A percentile compares a stretch with the other conserved stretches of the same genome.
Evolutionary conservation across 2,113 vertebrate genomes (phyloP).

Genomic region (Mirza zaza): DNA sequence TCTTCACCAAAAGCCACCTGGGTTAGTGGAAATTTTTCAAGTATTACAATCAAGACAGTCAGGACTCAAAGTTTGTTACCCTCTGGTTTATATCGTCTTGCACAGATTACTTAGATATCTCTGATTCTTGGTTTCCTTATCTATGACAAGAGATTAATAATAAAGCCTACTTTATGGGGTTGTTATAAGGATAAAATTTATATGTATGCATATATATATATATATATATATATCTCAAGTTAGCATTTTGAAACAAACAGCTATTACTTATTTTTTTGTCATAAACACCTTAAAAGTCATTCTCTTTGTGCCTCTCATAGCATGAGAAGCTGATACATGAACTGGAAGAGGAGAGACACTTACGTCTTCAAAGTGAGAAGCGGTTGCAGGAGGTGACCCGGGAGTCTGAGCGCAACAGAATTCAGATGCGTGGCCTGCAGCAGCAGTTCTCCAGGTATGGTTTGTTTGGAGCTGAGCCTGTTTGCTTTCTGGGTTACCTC

Average conservation of each 20-base stretch:
- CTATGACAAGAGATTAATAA: conserved; percentile 22
- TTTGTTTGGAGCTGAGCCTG: rapidly evolving
- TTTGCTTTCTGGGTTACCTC: no score
- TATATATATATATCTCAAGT: background rate
- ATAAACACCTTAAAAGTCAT: background rate
- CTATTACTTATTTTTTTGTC: background rate
- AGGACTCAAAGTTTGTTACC: conserved; percentile 1
- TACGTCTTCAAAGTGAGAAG: conserved; percentile 93
- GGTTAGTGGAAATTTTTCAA: conserved; percentile 30
- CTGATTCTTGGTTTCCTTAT: conserved; percentile 8
- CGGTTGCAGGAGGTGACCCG: conserved; percentile 90
- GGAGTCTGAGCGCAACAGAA: conserved; percentile 89
- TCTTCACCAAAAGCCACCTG: background rate
- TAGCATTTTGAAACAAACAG: background rate
- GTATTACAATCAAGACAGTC: background rate
- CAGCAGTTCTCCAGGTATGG: conserved; percentile 92
- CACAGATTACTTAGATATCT: background rate
- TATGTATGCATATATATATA: background rate
- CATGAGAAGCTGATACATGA: conserved; percentile 95
- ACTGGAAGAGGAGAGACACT: conserved; percentile 93
- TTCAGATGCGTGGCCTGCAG: conserved; percentile 92
- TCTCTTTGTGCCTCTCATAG: conserved; percentile 79
- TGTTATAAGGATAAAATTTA: background rate
- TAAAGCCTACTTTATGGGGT: background rate
- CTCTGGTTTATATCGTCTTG: background rate